phyloP scores from a whole-genome alignment of 2,888 invertebrate genomes.

The Eupeodes luniger region DNA sequence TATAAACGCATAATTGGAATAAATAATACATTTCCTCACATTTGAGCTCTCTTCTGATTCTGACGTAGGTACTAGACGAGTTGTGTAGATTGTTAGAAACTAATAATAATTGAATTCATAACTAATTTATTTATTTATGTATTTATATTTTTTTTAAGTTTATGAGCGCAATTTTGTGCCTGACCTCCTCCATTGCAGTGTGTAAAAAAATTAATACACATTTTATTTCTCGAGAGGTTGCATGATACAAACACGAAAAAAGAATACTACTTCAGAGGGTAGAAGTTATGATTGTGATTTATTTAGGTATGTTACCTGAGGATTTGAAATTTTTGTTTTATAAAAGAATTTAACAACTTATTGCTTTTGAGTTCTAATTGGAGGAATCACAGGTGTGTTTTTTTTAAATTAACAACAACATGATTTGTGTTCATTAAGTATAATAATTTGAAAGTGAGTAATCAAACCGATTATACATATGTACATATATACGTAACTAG shows the following conservation, averaged over 20 bases:
- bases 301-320: background rate
- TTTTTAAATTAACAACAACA: background rate
- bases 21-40: slow-evolving; percentile 24
- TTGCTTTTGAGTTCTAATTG: no score
- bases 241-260: background rate
- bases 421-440: background rate
- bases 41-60: slow-evolving; percentile 19
- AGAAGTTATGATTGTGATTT: background rate
- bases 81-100: slow-evolving; percentile 5
- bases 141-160: background rate
- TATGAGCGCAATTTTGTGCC: background rate
- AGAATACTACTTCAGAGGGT: background rate
- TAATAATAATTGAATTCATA: slow-evolving; percentile 28
- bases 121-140: slow-evolving; percentile 6
- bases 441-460: slow-evolving; percentile 31
- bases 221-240: background rate
- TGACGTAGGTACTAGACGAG: background rate
- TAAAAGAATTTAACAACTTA: background rate
- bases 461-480: slow-evolving; percentile 8
- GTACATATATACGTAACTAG: background rate
- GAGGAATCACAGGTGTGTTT: background rate
- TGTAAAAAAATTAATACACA: background rate
- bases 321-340: background rate
- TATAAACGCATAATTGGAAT: slow-evolving; percentile 13
- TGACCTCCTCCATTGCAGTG: background rate